Evolutionary conservation across 2,113 vertebrate species (phyloP).

Genomic region (Guaruba guarouba): DNA sequence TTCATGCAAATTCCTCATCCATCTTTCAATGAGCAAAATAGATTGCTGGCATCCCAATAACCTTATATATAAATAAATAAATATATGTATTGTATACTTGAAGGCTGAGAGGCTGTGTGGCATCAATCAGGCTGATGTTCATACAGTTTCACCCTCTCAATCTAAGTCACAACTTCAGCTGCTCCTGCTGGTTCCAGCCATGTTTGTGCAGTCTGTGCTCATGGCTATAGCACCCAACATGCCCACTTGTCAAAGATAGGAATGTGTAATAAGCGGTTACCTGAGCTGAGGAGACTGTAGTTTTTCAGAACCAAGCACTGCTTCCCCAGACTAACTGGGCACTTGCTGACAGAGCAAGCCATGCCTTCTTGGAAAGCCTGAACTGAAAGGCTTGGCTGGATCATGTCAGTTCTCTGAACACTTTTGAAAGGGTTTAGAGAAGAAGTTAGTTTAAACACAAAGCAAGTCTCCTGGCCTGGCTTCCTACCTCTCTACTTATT

Average conservation of each 20-base stretch:
- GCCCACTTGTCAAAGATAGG: background rate
- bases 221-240: background rate
- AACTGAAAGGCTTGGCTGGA: background rate
- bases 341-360: background rate
- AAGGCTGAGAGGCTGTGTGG: background rate
- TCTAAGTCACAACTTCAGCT: background rate
- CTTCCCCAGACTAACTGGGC: background rate
- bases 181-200: background rate
- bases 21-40: background rate
- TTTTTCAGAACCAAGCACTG: background rate
- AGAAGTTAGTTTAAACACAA: background rate
- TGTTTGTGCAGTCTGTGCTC: background rate
- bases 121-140: background rate
- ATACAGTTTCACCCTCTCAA: background rate
- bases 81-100: background rate
- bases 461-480: background rate
- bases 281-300: accelerated
- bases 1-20: background rate
- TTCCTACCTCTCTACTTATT: background rate
- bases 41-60: background rate
- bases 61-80: background rate
- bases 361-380: background rate
- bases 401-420: background rate
- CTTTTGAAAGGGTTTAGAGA: background rate
- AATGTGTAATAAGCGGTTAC: background rate